phyloP scores from a whole-genome alignment of 2,888 invertebrate species.

The Tinea pellionella region DNA sequence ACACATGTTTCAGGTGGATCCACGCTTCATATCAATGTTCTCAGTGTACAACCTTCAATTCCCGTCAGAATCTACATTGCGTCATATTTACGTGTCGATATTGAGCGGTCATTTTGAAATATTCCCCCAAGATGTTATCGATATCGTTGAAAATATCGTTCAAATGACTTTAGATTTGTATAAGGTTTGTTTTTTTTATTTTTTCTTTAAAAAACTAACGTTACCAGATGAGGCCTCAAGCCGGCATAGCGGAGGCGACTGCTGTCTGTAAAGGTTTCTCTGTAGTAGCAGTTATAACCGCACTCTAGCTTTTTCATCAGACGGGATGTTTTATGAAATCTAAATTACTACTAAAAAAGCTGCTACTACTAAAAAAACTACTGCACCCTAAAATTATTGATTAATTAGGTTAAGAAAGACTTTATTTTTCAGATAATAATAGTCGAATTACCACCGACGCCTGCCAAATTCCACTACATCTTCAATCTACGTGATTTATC shows the following conservation, averaged over 20 bases:
- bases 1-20: slow-evolving; percentile 73
- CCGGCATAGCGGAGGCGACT: no score
- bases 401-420: no score
- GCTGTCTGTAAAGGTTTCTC: no score
- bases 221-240: no score
- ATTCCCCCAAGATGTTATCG: slow-evolving; percentile 76
- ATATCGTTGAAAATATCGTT: slow-evolving; percentile 75
- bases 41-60: slow-evolving; percentile 87
- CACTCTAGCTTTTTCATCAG: no score
- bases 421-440: slow-evolving; percentile 75
- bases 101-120: slow-evolving; percentile 79
- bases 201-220: no score
- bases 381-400: no score
- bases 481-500: slow-evolving; percentile 94
- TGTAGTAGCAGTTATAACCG: no score
- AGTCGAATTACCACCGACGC: slow-evolving; percentile 87
- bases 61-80: slow-evolving; percentile 81
- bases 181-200: slow-evolving; percentile 60
- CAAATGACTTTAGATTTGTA: slow-evolving; percentile 85
- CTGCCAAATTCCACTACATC: slow-evolving; percentile 94
- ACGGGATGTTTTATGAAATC: no score
- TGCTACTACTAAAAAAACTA: no score
- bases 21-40: slow-evolving; percentile 92
- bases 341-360: no score
- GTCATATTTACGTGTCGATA: slow-evolving; percentile 86